Percentiles rank a stretch among this genome's conserved stretches.
These are phyloP conservation scores for Natator depressus DNA, from an alignment of 2,113 vertebrate species.

Conservation along the genomic window DNA sequence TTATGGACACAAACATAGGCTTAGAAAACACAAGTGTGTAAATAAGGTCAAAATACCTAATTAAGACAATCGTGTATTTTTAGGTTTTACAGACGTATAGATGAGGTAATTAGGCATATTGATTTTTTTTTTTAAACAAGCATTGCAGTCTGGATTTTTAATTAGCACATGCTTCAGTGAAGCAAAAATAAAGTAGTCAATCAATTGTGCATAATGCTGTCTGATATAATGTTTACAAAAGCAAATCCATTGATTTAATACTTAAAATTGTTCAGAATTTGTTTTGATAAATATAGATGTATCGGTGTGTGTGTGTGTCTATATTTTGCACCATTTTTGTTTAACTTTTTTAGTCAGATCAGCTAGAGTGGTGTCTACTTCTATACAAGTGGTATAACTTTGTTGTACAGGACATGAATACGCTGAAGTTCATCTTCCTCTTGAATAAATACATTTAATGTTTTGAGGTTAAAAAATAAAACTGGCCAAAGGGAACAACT, in stretches of 20 bases:
- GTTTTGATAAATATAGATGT: not conserved
- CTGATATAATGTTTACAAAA: constrained; percentile 27
- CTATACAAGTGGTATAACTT: not conserved
- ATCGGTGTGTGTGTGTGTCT: not conserved
- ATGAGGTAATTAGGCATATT: constrained; percentile 53
- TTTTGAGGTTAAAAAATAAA: not conserved
- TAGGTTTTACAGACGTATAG: not conserved
- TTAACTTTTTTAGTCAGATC: not conserved
- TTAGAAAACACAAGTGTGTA: not conserved
- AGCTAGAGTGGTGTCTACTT: not conserved
- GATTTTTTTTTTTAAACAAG: constrained; percentile 28
- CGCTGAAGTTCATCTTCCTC: not conserved
- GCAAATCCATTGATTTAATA: constrained; percentile 1
- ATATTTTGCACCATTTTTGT: not conserved
- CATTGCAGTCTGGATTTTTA: constrained; percentile 47
- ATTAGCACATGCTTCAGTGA: constrained; percentile 53
- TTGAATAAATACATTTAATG: not conserved
- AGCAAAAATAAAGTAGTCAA: not conserved
- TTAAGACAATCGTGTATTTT: not conserved
- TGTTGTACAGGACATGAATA: not conserved
- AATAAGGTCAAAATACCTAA: constrained; percentile 3
- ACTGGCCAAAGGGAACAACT: not conserved
- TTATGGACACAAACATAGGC: not conserved
- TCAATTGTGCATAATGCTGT: not conserved
- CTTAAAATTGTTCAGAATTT: constrained; percentile 28